Conservation (phyloP, 2,797 vertebrate genomes). For the Hoplostethus atlanticus region DNA sequence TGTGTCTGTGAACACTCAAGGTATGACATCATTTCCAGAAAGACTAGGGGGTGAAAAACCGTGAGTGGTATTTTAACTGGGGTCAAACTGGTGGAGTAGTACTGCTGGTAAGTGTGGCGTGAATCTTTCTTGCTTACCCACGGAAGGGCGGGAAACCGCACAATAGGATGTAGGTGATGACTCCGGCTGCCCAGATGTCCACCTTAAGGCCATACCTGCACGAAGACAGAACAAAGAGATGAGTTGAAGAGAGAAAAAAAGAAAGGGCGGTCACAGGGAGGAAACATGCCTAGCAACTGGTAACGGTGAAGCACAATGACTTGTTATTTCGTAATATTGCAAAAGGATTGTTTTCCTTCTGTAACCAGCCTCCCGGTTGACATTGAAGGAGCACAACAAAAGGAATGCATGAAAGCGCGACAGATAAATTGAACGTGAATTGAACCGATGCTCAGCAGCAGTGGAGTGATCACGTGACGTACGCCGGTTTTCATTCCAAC, state of each 20-base stretch:
- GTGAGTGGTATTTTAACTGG: background rate
- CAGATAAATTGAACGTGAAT: too few relatives aligned
- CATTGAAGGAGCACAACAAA: background rate
- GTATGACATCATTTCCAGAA: background rate
- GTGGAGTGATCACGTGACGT: too few relatives aligned
- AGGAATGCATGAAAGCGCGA: background rate
- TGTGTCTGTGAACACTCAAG: background rate
- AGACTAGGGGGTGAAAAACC: background rate
- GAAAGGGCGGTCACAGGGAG: background rate
- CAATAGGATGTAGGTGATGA: conserved; percentile 97
- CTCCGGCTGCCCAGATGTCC: conserved; percentile 99
- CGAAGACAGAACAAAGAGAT: conserved; percentile 7
- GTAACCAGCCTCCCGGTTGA: background rate
- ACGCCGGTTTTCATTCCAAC: too few relatives aligned
- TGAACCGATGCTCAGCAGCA: too few relatives aligned
- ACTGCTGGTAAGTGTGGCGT: background rate
- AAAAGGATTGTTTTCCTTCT: background rate
- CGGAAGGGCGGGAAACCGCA: conserved; percentile 98
- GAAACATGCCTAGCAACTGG: too few relatives aligned
- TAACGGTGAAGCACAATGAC: background rate
- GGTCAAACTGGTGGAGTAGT: background rate
- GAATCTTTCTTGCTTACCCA: conserved; percentile 85
- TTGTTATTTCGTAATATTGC: background rate
- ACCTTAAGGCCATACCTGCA: conserved; percentile 96
- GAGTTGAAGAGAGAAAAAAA: background rate